Base-by-base conservation (phyloP, 2,113 vertebrate genomes). In the Notechis scutatus region DNA sequence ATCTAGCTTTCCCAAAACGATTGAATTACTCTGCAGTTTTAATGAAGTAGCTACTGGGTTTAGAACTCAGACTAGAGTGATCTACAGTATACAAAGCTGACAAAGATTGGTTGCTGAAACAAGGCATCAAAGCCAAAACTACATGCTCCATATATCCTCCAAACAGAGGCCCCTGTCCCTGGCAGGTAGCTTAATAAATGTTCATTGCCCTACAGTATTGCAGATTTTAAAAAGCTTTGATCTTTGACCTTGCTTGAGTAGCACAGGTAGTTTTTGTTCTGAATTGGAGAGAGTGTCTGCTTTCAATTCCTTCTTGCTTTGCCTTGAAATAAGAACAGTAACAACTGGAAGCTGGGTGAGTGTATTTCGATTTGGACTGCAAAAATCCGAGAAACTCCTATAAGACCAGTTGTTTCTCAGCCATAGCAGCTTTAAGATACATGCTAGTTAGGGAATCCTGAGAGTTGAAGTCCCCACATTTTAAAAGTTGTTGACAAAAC, bases 1-100 rank as follows among this genome's bases (percentile, higher is more conserved):
- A 64, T 0, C 85, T 42, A 90, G 86, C 86, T 92, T 95, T 96
- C 94, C 93, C 85, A 89, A 95, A 94, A 91, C 21, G 23, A 94
- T 93, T 92, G 91, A 92, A 91, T 93, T 85, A 93, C 34, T 24
- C 10, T 90, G 81, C 93, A 92, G 91, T 61, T 96, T 94, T 94
- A 94, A 94, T 93, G 90, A 94, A 93, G 93, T 81, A 88, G 57
- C 9, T 55, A 92, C n/a, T 57, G 29, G 14, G 12, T 1, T 81
- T 57, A 94, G 57, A 50, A 55, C 90, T 86, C 88, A 20, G 50
- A 50, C 90, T 88, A 59, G 94, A 29, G 24, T 47, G 74, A 85
- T 85, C 86, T 24, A 20, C 50, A 85, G 5, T 91, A 90, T 26
- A 88, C 0, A 0, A 92, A 6, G 12, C 18, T 1, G 2, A 8